These are phyloP conservation scores for Casuarius casuarius DNA, from an alignment of 2,113 vertebrate species.

Conservation along the genomic window DNA sequence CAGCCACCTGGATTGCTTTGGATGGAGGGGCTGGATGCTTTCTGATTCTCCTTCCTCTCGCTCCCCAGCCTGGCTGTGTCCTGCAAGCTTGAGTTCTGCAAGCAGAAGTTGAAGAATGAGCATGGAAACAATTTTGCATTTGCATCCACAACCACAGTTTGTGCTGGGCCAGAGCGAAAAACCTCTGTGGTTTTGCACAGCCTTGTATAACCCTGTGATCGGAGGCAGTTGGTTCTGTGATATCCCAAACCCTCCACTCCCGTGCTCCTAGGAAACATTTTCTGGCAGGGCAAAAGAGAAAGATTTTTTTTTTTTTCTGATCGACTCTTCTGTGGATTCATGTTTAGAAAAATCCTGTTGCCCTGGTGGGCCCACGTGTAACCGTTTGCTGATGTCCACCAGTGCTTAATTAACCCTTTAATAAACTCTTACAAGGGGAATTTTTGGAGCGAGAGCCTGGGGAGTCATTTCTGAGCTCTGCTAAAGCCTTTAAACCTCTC, in stretches of 20 bases:
- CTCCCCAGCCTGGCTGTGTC: too few relatives aligned
- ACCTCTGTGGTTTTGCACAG: rapidly evolving
- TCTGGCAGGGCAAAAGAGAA: background rate
- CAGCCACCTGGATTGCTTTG: too few relatives aligned
- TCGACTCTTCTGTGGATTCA: background rate
- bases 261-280: background rate
- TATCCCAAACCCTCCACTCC: background rate
- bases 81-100: background rate
- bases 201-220: background rate
- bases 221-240: background rate
- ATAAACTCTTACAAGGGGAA: background rate
- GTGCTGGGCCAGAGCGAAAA: background rate
- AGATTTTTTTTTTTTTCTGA: background rate
- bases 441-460: background rate
- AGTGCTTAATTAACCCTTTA: background rate
- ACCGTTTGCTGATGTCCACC: background rate
- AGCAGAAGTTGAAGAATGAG: background rate
- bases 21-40: too few relatives aligned
- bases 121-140: background rate
- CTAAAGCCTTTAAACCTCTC: background rate
- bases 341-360: background rate
- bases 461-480: background rate
- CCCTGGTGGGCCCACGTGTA: background rate
- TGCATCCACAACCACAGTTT: background rate
- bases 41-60: too few relatives aligned